Evolutionary conservation across 2,888 invertebrate genomes (phyloP).

Genomic region (Pasiphila rectangulata): DNA sequence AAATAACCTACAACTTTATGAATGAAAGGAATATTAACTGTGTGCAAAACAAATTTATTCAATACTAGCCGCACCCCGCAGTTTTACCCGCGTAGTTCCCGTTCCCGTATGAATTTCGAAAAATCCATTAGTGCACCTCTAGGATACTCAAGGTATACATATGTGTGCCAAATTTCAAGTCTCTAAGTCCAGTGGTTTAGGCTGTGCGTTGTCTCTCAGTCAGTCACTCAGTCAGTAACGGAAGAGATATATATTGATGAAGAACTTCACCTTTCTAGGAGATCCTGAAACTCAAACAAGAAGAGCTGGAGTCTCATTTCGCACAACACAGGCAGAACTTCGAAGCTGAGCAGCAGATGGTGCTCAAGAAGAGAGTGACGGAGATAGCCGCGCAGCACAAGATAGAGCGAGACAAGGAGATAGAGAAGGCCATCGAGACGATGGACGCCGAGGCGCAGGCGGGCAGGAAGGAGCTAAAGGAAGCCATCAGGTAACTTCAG

Average conservation of each 20-base stretch:
- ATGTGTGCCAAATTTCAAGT: no score
- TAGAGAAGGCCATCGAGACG: conserved; percentile 86
- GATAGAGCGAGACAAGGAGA: conserved; percentile 88
- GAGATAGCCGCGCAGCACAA: conserved; percentile 85
- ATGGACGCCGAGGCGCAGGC: conserved; percentile 84
- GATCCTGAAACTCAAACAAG: conserved; percentile 78
- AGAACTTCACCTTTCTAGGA: conserved; percentile 42
- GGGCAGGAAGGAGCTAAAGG: conserved; percentile 81
- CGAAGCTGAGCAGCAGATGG: conserved; percentile 81
- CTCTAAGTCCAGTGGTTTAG: no score
- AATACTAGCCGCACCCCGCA: no score
- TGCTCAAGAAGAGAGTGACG: conserved; percentile 84
- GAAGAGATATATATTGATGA: no score
- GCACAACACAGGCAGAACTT: conserved; percentile 83
- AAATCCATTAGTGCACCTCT: no score
- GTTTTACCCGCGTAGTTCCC: no score
- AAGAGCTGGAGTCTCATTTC: conserved; percentile 82
- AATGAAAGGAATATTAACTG: no score
- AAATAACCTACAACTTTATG: no score
- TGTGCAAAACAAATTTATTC: neutral
- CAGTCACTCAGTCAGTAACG: no score
- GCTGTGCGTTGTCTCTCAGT: no score
- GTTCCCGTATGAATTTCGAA: no score
- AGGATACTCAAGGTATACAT: no score
- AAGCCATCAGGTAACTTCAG: conserved; percentile 77